Conservation (phyloP, 1,140 invertebrate species). For the Antheraea mylitta region DNA sequence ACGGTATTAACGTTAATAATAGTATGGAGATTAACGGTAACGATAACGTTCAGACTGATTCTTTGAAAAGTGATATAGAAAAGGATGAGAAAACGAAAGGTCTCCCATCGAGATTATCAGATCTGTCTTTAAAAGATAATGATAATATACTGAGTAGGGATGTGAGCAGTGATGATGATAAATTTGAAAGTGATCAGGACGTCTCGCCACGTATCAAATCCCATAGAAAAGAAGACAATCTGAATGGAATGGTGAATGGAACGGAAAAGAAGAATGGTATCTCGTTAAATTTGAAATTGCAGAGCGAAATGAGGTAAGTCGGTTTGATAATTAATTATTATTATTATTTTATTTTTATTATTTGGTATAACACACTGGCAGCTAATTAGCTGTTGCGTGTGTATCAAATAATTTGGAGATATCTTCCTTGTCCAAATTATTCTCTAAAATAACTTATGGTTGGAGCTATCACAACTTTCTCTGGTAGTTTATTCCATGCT, state of each 20-base stretch:
- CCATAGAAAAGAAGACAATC: conserved; percentile 10
- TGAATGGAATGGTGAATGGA: conserved; percentile 32
- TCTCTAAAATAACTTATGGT: too few relatives aligned
- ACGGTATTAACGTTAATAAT: neutral
- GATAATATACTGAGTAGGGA: conserved; percentile 44
- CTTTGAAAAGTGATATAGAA: conserved; percentile 28
- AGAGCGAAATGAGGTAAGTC: conserved; percentile 68
- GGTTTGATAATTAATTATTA: too few relatives aligned
- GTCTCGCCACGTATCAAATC: conserved; percentile 43
- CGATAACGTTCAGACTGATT: conserved; percentile 38
- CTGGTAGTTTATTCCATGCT: too few relatives aligned
- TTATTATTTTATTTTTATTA: too few relatives aligned
- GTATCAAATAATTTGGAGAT: too few relatives aligned
- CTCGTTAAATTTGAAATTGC: conserved; percentile 66
- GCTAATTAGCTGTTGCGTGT: too few relatives aligned
- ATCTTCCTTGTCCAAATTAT: too few relatives aligned
- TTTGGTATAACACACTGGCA: too few relatives aligned
- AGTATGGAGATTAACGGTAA: conserved; percentile 25
- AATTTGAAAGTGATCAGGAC: conserved; percentile 57
- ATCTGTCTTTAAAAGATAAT: conserved; percentile 61
- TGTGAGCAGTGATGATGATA: conserved; percentile 60
- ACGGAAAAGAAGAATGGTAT: conserved; percentile 59
- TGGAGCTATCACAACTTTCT: too few relatives aligned
- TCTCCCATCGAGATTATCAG: conserved; percentile 51
- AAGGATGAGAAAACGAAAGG: conserved; percentile 33